Evolutionary conservation across 2,797 vertebrate species (phyloP), one percentile per base, ranked within the genome.

Genomic region (Euphonia xanthogaster): DNA sequence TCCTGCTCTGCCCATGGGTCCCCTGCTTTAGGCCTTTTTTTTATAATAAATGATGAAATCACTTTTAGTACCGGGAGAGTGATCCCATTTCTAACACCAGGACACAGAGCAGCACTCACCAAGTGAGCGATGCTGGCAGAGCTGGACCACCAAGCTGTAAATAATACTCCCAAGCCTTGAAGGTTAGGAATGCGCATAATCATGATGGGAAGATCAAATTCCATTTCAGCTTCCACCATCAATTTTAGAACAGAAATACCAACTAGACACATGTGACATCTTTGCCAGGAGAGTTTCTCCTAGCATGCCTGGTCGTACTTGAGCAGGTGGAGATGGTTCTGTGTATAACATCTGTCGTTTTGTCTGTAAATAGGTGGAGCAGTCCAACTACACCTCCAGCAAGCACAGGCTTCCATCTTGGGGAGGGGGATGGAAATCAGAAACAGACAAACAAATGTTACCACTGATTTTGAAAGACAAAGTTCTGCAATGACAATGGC

Each of bases 381-480:
- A 28, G 37, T 24, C 25, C 48, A 87, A 15, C 31, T 24, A 58
- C 50, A 71, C 3, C 21, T 66, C 11, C 40, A 53, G 53, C 2
- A 51, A 62, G 53, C 14, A 42, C 33, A 39, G 19, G 4, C 3
- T 30, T 35, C 14, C 4, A 5, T 21, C 23, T 71, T 12, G 5
- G 6, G 12, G 2, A 3, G 3, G 6, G 6, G 11, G 3, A 1
- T 44, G 16, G 25, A 21, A 25, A 55, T 33, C 10, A 77, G 44
- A 48, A 37, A 4, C 14, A 76, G 23, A 30, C 17, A 31, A 44
- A 37, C 8, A 10, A 73, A 35, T 3, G 14, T 35, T 30, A 33
- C 7, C 14, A 40, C 23, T 50, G 19, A 48, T 67, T 73, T 33
- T 65, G 20, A 65, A 77, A 84, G 31, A 39, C 47, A 40, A 15